Conservation (phyloP, 2,113 vertebrate species). For the Corythoichthys intestinalis region DNA sequence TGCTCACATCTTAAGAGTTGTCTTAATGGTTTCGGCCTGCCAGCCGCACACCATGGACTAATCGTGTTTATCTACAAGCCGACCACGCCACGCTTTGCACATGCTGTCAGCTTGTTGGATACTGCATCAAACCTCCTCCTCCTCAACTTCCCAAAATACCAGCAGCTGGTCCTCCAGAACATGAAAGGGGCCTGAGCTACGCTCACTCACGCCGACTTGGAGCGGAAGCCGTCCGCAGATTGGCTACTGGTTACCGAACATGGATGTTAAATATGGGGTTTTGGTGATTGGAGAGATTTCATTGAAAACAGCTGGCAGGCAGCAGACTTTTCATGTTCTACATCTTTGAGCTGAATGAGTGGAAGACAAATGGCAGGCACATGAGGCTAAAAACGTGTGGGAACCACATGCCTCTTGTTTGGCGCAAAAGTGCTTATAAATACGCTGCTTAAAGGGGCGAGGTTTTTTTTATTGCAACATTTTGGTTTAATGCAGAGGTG, state of each 20-base stretch:
- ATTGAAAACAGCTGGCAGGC: constrained; percentile 49
- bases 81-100: constrained; percentile 36
- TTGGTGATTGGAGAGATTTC: constrained; percentile 47
- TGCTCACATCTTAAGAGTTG: constrained; percentile 47
- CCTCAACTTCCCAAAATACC: constrained; percentile 45
- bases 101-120: constrained; percentile 36
- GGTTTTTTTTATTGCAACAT: constrained; percentile 55
- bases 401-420: constrained; percentile 48
- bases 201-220: constrained; percentile 37
- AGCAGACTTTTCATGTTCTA: constrained; percentile 41
- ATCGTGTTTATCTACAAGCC: constrained; percentile 68
- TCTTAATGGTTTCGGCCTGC: constrained; percentile 55
- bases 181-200: constrained; percentile 46
- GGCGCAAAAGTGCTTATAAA: constrained; percentile 62
- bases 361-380: constrained; percentile 47
- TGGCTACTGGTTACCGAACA: constrained; percentile 42
- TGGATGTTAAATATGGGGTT: constrained; percentile 45
- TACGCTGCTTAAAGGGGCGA: constrained; percentile 54
- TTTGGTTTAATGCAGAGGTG: constrained; percentile 30
- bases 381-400: constrained; percentile 54
- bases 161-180: constrained; percentile 33
- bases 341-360: constrained; percentile 37
- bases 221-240: constrained; percentile 43
- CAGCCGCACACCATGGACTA: constrained; percentile 46
- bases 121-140: constrained; percentile 25